Base-by-base conservation (phyloP, 2,797 vertebrate species). In the Rhynchotus rufescens region DNA sequence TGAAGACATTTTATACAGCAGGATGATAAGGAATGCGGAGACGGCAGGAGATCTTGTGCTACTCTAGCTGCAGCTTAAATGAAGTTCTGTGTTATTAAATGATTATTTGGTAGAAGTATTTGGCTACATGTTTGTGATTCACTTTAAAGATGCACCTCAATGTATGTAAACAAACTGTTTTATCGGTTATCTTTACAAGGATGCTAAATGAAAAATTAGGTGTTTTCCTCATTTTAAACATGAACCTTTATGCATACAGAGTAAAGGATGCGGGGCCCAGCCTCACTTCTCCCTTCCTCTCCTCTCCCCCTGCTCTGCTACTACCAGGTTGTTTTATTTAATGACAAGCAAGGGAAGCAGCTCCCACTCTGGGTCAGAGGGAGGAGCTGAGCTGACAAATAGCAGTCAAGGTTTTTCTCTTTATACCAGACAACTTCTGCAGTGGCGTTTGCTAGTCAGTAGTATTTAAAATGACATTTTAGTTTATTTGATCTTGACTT, bases 351-450 rank as follows among this genome's bases (percentile, higher is more conserved):
- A 78, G 2, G 13, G 52, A 74, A 75, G 1, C 9, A 44, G 4
- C 40, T 20, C 23, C 6, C 36, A 40, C 8, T 69, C 20, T 1
- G 5, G 19, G 19, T 54, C 2, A 10, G 1, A 3, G 8, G 4
- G 28, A 61, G 4, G 7, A 80, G 6, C 6, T 14, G 21, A 81
- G 9, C 15, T 84, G 42, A 7, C 66, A 91, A 85, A 56, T 7
- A 80, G 7, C 20, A 34, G 6, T 7, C 9, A 56, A 5, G 1
- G 84, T 60, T 74, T 6, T 61, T 60, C 4, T 51, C 1, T 66
- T 69, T 44, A 15, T 2, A 7, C 47, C 52, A 61, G 83, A 12
- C 6, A 75, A 57, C 7, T 59, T 89, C 44, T 85, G 15, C 3
- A 42, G 10, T 72, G 1, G 44, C 16, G 17, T 14, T 32, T 52